phyloP scores from a whole-genome alignment of 2,888 invertebrate species.

The Furcula furcula region DNA sequence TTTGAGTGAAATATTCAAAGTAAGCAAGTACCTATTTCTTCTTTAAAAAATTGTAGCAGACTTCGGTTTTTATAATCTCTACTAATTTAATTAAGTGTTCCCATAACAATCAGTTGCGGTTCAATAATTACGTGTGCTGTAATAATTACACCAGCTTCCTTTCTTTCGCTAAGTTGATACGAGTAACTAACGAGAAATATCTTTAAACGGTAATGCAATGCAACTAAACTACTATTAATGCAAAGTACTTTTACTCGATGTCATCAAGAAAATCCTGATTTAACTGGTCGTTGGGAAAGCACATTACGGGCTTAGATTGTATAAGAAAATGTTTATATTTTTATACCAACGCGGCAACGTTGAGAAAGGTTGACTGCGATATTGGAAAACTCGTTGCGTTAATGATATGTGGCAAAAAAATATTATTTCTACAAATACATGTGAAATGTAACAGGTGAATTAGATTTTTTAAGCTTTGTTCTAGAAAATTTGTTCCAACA shows the following conservation, averaged over 20 bases:
- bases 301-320: too few relatives aligned
- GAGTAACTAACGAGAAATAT: slow-evolving; percentile 23
- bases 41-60: too few relatives aligned
- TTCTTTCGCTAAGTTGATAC: slow-evolving; percentile 13
- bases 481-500: too few relatives aligned
- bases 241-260: slow-evolving; percentile 32
- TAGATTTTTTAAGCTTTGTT: too few relatives aligned
- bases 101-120: neutral
- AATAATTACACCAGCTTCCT: slow-evolving; percentile 22
- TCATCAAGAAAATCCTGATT: slow-evolving; percentile 24
- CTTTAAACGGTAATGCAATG: slow-evolving; percentile 27
- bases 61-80: too few relatives aligned
- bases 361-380: slow-evolving; percentile 7
- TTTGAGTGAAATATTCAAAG: too few relatives aligned
- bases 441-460: too few relatives aligned
- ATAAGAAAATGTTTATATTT: slow-evolving; percentile 11
- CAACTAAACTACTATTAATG: slow-evolving; percentile 19
- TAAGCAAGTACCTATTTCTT: too few relatives aligned
- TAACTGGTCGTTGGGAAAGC: slow-evolving; percentile 22
- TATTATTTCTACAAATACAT: too few relatives aligned
- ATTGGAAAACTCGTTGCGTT: neutral
- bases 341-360: neutral
- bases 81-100: too few relatives aligned
- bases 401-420: neutral
- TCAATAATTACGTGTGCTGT: neutral